Evolutionary conservation across 1,140 invertebrate genomes (phyloP), one percentile per base, ranked within the genome.

Genomic region (Drosophila grimshawi): DNA sequence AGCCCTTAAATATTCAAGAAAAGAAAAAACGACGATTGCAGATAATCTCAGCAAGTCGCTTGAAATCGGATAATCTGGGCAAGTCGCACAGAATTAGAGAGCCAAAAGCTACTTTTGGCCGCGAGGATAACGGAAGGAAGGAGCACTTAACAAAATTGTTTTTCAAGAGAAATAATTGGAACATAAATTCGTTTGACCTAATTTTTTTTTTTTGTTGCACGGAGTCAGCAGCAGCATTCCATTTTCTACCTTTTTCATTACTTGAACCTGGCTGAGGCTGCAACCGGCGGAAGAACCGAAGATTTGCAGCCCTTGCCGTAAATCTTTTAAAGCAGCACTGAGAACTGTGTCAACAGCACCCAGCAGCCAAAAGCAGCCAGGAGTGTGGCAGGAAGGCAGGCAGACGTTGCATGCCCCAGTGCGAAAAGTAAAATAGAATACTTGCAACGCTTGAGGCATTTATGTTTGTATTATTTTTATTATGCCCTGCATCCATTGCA

Each of bases 311-410:
- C 41, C 11, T 51, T 74, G 57, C 56, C 62, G 57, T 74, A 69
- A 68, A 62, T 74, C 71, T 69, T 57, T 49, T 68, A 62, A 74
- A 62, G 49, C 49, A 68, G 49, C 49, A 74, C 56, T 69, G 51
- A 61, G 69, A 69, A 69, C 71, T 74, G 57, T 74, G 71, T 74
- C 71, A 74, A 68, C 71, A 74, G 71, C 62, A 67, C 19, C 19
- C 19, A 19, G 19, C 19, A 19, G 19, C 19, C 19, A 19, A 19
- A 19, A 19, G 19, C 63, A 35, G 59, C 51, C 41, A n/a, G 41
- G 32, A 61, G 64, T 72, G 33, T 39, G 57, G 11, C 29, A 55
- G 32, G 8, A 52, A 71, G 39, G 46, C 11, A 8, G 63, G 19
- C 27, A 30, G 45, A 56, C 52, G 27, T 3, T 7, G 49, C 27